These are phyloP conservation scores for Aurelia aurita DNA, from an alignment of 30 jellyfish, hydroid and myxozoan genomes.

Conservation along the genomic window DNA sequence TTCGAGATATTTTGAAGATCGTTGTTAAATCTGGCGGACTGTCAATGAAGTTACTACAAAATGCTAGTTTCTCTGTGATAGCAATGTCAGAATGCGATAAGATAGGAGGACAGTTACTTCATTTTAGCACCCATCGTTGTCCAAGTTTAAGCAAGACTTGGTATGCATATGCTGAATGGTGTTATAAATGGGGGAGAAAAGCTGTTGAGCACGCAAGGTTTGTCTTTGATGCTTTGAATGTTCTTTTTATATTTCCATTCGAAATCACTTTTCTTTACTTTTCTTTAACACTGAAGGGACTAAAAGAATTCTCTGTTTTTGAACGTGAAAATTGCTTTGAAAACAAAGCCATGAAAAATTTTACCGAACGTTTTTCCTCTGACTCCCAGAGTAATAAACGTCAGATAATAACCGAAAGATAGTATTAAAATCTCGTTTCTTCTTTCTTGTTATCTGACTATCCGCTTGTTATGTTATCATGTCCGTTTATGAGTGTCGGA, in stretches of 20 bases:
- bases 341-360: no score
- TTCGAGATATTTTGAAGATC: slow-evolving; percentile 85
- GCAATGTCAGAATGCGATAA: slow-evolving; percentile 91
- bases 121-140: slow-evolving; percentile 93
- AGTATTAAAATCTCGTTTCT: no score
- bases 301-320: no score
- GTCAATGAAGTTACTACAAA: slow-evolving; percentile 78
- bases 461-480: no score
- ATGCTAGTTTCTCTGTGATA: slow-evolving; percentile 49
- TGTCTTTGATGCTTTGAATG: background rate
- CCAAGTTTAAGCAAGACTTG: slow-evolving; percentile 89
- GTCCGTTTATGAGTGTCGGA: no score
- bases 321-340: no score
- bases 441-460: no score
- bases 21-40: slow-evolving; percentile 85
- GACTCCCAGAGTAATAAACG: no score
- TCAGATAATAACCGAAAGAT: no score
- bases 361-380: no score
- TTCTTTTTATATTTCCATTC: background rate
- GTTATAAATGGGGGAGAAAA: slow-evolving; percentile 98
- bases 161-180: slow-evolving; percentile 99
- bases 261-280: no score
- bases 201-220: slow-evolving; percentile 96
- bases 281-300: no score
- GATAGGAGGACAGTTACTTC: slow-evolving; percentile 94